A percentile compares a stretch with the other conserved stretches of the same genome.
Conservation (phyloP, 2,888 invertebrate genomes). For the Sipha maydis region DNA sequence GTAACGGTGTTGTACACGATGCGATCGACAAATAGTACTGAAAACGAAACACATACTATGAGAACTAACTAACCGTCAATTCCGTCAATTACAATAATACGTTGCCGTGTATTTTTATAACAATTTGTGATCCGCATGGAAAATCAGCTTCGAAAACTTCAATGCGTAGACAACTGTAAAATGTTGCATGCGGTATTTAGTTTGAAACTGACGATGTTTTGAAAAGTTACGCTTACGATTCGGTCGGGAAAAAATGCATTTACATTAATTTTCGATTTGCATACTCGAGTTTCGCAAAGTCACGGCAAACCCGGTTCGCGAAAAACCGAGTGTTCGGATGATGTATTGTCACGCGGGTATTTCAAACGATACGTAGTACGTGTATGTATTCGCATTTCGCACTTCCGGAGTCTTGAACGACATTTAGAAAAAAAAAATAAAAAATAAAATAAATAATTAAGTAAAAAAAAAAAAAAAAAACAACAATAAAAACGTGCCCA, state of each 20-base stretch:
- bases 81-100: no score
- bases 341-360: neutral
- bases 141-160: neutral
- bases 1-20: no score
- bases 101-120: neutral
- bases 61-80: no score
- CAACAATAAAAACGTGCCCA: no score
- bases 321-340: neutral
- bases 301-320: neutral
- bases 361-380: neutral
- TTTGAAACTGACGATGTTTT: neutral
- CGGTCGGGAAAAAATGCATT: neutral
- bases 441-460: no score
- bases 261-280: no score
- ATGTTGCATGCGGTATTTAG: neutral
- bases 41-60: no score
- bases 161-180: neutral
- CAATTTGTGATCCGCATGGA: neutral
- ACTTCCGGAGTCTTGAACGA: neutral
- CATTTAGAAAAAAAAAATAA: neutral
- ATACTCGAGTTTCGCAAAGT: no score
- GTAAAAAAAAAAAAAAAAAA: no score
- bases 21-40: no score
- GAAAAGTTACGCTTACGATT: neutral
- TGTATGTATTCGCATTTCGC: neutral